phyloP scores from a whole-genome alignment of 2,113 vertebrate genomes.

The Emydocephalus ijimae region DNA sequence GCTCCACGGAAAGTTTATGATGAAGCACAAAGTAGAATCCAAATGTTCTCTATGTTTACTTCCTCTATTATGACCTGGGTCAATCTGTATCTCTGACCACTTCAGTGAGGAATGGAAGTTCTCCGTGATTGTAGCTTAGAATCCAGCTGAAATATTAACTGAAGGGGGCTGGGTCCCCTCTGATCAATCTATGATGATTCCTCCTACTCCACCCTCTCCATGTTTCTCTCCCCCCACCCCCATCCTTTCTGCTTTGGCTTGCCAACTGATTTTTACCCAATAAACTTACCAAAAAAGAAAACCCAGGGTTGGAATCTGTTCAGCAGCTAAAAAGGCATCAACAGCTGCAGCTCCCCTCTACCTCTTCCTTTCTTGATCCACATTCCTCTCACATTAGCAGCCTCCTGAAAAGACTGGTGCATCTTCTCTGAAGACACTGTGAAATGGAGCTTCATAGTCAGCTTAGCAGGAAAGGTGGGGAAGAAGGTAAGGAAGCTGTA shows the following conservation, averaged over 20 bases:
- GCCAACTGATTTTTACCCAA: slow-evolving; percentile 13
- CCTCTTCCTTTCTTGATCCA: slow-evolving; percentile 31
- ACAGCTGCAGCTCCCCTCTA: slow-evolving; percentile 45
- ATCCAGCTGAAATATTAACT: slow-evolving; percentile 11
- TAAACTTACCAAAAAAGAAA: neutral
- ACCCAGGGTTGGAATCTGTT: slow-evolving; percentile 6
- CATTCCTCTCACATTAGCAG: slow-evolving; percentile 64
- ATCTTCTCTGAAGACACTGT: slow-evolving; percentile 69
- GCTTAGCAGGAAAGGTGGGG: slow-evolving; percentile 46
- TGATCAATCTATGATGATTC: neutral
- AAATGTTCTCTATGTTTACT: neutral
- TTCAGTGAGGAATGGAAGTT: neutral
- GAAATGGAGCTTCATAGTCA: slow-evolving; percentile 63
- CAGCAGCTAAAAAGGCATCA: slow-evolving; percentile 47
- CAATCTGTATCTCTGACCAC: neutral
- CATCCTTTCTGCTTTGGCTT: slow-evolving; percentile 12
- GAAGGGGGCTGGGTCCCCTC: neutral
- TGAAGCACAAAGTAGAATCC: slow-evolving; percentile 18
- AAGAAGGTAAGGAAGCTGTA: slow-evolving; percentile 45
- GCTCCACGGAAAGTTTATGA: neutral
- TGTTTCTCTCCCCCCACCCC: neutral
- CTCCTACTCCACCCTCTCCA: accelerated
- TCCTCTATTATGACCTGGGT: neutral
- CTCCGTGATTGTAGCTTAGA: neutral
- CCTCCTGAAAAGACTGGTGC: slow-evolving; percentile 66